phyloP scores from a whole-genome alignment of 2,888 invertebrate genomes.

The Eucera pruinosa region DNA sequence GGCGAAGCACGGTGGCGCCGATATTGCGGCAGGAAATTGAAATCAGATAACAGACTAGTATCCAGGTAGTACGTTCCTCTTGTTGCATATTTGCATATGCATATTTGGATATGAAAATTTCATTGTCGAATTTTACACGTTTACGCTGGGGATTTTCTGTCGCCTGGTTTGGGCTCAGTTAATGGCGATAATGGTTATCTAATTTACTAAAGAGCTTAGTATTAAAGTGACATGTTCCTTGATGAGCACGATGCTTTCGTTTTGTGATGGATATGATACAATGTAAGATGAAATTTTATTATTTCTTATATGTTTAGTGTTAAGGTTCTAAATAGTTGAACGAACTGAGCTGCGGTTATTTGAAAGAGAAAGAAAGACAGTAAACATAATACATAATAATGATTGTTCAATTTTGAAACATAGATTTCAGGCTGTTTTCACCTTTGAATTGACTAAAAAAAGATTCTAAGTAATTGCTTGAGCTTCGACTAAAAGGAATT shows the following conservation, averaged over 20 bases:
- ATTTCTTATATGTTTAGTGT: too few species aligned
- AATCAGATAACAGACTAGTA: constrained; percentile 76
- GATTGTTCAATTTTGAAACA: too few species aligned
- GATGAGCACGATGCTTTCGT: not conserved
- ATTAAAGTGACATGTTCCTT: not conserved
- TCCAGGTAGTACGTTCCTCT: constrained; percentile 47
- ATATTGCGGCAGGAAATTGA: constrained; percentile 78
- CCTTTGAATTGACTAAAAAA: too few species aligned
- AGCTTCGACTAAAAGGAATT: too few species aligned
- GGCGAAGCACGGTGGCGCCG: constrained; percentile 63
- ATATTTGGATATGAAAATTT: constrained; percentile 50
- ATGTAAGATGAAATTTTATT: too few species aligned
- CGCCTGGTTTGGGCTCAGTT: not conserved
- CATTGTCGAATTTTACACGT: constrained; percentile 6
- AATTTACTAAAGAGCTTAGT: not conserved
- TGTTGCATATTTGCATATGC: constrained; percentile 47
- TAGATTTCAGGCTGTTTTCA: too few species aligned
- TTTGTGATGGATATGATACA: too few species aligned
- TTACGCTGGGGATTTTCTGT: not conserved
- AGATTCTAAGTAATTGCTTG: too few species aligned
- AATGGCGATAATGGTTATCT: constrained; percentile 3
- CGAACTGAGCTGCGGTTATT: too few species aligned
- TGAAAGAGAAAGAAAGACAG: too few species aligned
- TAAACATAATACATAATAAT: too few species aligned
- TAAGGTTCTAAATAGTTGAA: too few species aligned